Evolutionary conservation across 2,888 invertebrate genomes (phyloP).

Genomic region (Cheilosia pagana): DNA sequence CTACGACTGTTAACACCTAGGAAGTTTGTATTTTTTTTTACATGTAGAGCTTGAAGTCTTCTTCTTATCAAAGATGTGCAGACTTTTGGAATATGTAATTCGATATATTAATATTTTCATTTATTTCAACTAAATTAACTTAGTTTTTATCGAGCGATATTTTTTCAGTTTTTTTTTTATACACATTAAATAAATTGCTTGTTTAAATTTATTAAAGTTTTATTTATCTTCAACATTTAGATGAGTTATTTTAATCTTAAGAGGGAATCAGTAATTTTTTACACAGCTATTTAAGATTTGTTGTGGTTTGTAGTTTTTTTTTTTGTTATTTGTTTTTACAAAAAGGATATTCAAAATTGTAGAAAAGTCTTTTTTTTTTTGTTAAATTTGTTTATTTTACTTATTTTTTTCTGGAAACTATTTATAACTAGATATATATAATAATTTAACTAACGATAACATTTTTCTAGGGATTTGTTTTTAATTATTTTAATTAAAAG

Average conservation of each 20-base stretch:
- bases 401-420: slow-evolving; percentile 16
- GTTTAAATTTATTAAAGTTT: slow-evolving; percentile 26
- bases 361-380: slow-evolving; percentile 67
- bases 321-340: slow-evolving; percentile 34
- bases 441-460: slow-evolving; percentile 74
- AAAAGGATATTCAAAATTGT: slow-evolving; percentile 74
- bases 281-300: slow-evolving; percentile 70
- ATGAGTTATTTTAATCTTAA: slow-evolving; percentile 60
- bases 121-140: slow-evolving; percentile 55
- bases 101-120: slow-evolving; percentile 62
- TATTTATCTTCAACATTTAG: slow-evolving; percentile 62
- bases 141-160: slow-evolving; percentile 35
- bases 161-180: slow-evolving; percentile 34
- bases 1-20: slow-evolving; percentile 51
- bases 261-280: slow-evolving; percentile 67
- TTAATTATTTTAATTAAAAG: slow-evolving; percentile 60
- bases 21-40: slow-evolving; percentile 44
- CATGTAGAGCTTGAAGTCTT: slow-evolving; percentile 45
- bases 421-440: slow-evolving; percentile 53
- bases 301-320: slow-evolving; percentile 46
- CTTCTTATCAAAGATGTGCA: slow-evolving; percentile 45
- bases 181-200: slow-evolving; percentile 64
- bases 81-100: slow-evolving; percentile 69
- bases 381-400: slow-evolving; percentile 27
- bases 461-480: slow-evolving; percentile 59